Base-by-base conservation (phyloP, 2,888 invertebrate species). In the Caenorhabditis japonica region DNA sequence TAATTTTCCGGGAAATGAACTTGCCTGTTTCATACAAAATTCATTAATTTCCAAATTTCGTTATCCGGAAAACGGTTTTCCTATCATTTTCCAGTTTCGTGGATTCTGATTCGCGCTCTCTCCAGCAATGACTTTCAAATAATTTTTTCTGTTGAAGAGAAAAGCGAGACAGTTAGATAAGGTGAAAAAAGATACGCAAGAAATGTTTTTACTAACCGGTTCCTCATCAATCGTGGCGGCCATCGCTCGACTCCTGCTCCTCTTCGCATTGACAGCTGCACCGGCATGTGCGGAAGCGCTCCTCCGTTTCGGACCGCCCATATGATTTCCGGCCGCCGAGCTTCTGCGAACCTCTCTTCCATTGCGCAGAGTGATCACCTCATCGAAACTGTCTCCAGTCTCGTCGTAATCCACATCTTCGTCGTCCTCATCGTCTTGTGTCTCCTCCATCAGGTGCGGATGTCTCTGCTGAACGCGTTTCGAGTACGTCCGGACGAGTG, bases 381-480 rank as follows among this genome's bases (percentile, higher is more conserved):
- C 70, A 17, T 77, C 76, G 25, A 79, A 39, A 39, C 75, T 77
- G 39, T 77, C 77, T n/a, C 59, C 69, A 4, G 80, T 76, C n/a
- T 59, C 68, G 46, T 77, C 77, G 43, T 80, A 80, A 36, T 77
- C 80, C 7, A 80, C 69, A 12, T 74, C 74, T 34, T 76, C 76
- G 38, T 80, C 75, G 30, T 69, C 69, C 17, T 64, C 77, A 8
- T 62, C 69, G 0, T 72, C 58, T 23, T 51, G 56, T 4, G 71
- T 71, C 33, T 68, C 68, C 36, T 72, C 64, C 51, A 68, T 46
- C 41, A 73, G 43, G 30, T 73, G 53, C 13, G 68, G 73, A 47
- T 66, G 56, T 44, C 52, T 43, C 23, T 68, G 51, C n/a, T 66
- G 68, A 21, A 73, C 61, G 1, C 73, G 49, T 41, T 66, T 68